A percentile compares a stretch with the other conserved stretches of the same genome.
These are phyloP conservation scores for Axis porcinus DNA, from an alignment of 2,113 vertebrate species.

Conservation along the genomic window DNA sequence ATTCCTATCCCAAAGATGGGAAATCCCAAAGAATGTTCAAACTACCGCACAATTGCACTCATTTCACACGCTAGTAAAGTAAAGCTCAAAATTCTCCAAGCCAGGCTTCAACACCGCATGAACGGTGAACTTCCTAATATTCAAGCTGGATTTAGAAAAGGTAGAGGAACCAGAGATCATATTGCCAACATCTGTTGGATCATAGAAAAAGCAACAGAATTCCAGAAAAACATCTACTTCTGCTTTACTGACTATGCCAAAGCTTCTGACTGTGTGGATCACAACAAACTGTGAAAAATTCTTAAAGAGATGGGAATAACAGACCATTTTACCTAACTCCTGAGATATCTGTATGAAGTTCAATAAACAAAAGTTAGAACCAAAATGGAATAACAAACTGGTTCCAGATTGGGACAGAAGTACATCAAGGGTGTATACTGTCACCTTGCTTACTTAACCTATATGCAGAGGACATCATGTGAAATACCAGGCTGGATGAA, in stretches of 20 bases:
- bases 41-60: not conserved
- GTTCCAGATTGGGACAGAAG: not conserved
- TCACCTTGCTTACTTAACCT: not conserved
- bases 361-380: not conserved
- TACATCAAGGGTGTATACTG: not conserved
- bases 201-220: not conserved
- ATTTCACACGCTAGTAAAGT: accelerated
- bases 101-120: not conserved
- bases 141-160: not conserved
- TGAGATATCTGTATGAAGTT: not conserved
- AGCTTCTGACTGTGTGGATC: not conserved
- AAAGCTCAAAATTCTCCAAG: not conserved
- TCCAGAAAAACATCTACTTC: not conserved
- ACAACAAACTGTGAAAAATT: not conserved
- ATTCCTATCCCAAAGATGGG: not conserved
- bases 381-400: accelerated
- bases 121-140: not conserved
- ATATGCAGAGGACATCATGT: not conserved
- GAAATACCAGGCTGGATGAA: not conserved
- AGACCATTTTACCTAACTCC: not conserved
- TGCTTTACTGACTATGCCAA: not conserved
- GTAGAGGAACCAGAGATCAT: not conserved
- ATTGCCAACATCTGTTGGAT: not conserved
- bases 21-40: not conserved
- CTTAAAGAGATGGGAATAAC: not conserved